Evolutionary conservation across 2,113 vertebrate species (phyloP).

Genomic region (Paramisgurnus dabryanus): DNA sequence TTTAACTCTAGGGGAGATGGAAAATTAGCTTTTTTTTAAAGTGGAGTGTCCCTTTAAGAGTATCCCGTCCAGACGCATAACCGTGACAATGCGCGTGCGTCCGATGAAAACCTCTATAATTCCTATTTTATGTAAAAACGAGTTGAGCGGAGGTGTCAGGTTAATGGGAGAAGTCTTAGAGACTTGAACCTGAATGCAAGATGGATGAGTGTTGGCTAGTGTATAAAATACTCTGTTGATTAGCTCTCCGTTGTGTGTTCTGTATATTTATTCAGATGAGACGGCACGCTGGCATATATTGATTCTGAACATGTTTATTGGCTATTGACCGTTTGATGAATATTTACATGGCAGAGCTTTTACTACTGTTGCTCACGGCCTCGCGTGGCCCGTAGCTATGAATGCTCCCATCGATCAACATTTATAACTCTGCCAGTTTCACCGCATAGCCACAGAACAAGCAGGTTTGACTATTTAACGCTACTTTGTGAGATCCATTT

Average conservation of each 20-base stretch:
- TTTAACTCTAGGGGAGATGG: too few relatives aligned
- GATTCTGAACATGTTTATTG: constrained; percentile 43
- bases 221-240: neutral
- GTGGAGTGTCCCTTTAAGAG: too few relatives aligned
- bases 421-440: constrained; percentile 10
- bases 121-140: too few relatives aligned
- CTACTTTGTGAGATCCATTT: neutral
- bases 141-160: neutral
- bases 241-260: neutral
- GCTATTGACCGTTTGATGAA: constrained; percentile 37
- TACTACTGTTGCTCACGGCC: constrained; percentile 23
- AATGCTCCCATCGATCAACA: constrained; percentile 13
- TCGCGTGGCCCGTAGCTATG: neutral
- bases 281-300: constrained; percentile 18
- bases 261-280: constrained; percentile 46
- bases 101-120: too few relatives aligned
- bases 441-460: neutral
- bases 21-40: too few relatives aligned
- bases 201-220: constrained; percentile 32
- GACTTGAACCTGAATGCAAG: constrained; percentile 22
- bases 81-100: too few relatives aligned
- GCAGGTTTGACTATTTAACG: neutral
- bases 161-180: constrained; percentile 27
- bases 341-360: constrained; percentile 33
- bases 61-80: too few relatives aligned